A percentile compares a stretch with the other conserved stretches of the same genome.
These are phyloP conservation scores for Synergus itoensis DNA, from an alignment of 2,888 invertebrate species.

Conservation along the genomic window DNA sequence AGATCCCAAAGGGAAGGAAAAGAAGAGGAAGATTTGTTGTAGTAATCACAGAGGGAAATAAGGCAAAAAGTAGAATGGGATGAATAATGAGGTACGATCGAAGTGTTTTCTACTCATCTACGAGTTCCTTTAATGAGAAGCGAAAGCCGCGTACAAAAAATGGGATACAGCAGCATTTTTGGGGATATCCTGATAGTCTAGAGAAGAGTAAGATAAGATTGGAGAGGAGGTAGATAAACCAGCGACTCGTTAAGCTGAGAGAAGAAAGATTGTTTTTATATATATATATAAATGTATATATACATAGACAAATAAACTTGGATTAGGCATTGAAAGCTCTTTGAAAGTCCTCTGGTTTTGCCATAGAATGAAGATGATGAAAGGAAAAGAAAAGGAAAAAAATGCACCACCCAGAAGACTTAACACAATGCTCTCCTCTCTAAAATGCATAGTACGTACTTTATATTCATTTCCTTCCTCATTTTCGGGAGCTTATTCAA, in stretches of 20 bases:
- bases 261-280: neutral
- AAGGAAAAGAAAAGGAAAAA: neutral
- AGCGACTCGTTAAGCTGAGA: neutral
- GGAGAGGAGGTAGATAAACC: neutral
- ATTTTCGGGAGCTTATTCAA: slow-evolving; percentile 37
- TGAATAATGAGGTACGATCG: slow-evolving; percentile 19
- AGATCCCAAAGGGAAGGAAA: neutral
- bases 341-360: slow-evolving; percentile 6
- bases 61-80: neutral
- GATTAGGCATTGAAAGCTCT: neutral
- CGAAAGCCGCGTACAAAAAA: neutral
- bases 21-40: neutral
- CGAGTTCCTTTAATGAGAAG: neutral
- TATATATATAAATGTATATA: neutral
- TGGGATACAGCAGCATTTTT: neutral
- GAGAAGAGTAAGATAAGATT: neutral
- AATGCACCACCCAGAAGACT: slow-evolving; percentile 10
- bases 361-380: slow-evolving; percentile 11
- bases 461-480: slow-evolving; percentile 40
- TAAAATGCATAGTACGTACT: slow-evolving; percentile 35
- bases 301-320: slow-evolving; percentile 1
- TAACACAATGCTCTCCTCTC: slow-evolving; percentile 21
- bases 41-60: slow-evolving; percentile 19
- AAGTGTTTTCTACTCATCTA: slow-evolving; percentile 36
- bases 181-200: neutral